Base-by-base conservation (phyloP, 30 jellyfish, hydroid and myxozoan species). In the Pseudorhiza aurosa region DNA sequence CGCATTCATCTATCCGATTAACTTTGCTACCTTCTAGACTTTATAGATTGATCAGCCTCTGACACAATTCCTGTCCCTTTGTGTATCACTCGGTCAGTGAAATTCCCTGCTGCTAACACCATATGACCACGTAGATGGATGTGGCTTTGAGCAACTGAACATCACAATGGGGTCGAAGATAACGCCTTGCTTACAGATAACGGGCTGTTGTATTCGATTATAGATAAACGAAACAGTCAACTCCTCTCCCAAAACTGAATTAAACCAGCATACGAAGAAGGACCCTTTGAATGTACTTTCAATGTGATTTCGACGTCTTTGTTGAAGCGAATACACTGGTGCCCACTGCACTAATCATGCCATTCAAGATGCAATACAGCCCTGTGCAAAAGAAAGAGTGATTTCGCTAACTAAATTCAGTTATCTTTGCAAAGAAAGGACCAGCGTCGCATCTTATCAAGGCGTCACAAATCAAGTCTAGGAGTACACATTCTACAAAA, bases 101-200 rank as follows among this genome's bases (percentile, higher is more conserved):
- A 77, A 50, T 77, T 49, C 59, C 67, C 37, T 29, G 29, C 56
- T 39, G 50, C 65, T 44, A 58, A 24, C 80, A 37, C 19, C 57
- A 15, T 65, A 60, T 45, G 82, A 62, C 51, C 81, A 51, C 42
- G 24, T 29, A 33, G 70, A 77, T 60, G 27, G 77, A 28, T 77
- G 89, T 65, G 89, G 89, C 89, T 77, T 77, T 77, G 89, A 60
- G 89, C 82, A 77, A 10, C 58, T 3, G 56, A 27, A 58, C 25
- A 33, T 46, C 55, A 77, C 89, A 77, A 62, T 77, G 32, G 72
- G 31, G 63, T 49, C 47, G 81, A 33, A 15, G 89, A 77, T 77
- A 81, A 65, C 77, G 64, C 24, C 51, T 17, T 15, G 35, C 9
- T 44, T 33, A 62, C 58, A 79, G 92, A 58, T 58, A 2, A 26